These are phyloP conservation scores for Cerastis rubricosa DNA, from an alignment of 2,888 invertebrate genomes.

Conservation along the genomic window DNA sequence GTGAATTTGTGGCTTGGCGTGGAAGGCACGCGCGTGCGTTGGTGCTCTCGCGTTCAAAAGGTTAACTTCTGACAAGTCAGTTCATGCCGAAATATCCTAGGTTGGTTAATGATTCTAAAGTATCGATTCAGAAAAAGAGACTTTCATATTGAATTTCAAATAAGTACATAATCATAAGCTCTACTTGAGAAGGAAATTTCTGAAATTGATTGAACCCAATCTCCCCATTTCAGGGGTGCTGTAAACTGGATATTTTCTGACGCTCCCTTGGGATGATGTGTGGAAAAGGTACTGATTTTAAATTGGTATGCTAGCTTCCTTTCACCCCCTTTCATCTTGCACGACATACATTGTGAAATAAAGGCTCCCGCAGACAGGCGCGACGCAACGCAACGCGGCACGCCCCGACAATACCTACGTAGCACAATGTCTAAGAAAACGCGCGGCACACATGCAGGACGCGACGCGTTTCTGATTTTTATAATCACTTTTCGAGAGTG, in stretches of 20 bases:
- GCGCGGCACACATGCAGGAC: too few species aligned
- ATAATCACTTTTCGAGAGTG: too few species aligned
- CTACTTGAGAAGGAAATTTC: slow-evolving; percentile 33
- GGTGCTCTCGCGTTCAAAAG: too few species aligned
- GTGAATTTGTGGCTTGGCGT: too few species aligned
- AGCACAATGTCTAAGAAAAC: too few species aligned
- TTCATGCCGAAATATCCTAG: background rate
- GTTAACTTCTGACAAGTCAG: too few species aligned
- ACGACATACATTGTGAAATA: background rate
- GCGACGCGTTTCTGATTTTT: too few species aligned
- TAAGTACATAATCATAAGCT: slow-evolving; percentile 41
- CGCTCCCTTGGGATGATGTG: slow-evolving; percentile 26
- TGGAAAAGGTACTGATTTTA: slow-evolving; percentile 38
- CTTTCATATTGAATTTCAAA: slow-evolving; percentile 20
- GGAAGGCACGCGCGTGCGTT: too few species aligned
- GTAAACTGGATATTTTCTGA: slow-evolving; percentile 16
- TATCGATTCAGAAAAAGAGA: background rate
- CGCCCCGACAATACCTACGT: too few species aligned
- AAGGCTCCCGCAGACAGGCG: too few species aligned
- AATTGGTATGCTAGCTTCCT: slow-evolving; percentile 13
- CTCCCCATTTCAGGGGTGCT: slow-evolving; percentile 26
- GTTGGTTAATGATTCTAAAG: too few species aligned
- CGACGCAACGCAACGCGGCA: too few species aligned
- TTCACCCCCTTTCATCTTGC: slow-evolving; percentile 5
- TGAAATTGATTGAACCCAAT: slow-evolving; percentile 48